Percentiles rank a stretch among this genome's conserved stretches.
Evolutionary conservation across 2,888 invertebrate species (phyloP).

Genomic region (Erpobdella octoculata): DNA sequence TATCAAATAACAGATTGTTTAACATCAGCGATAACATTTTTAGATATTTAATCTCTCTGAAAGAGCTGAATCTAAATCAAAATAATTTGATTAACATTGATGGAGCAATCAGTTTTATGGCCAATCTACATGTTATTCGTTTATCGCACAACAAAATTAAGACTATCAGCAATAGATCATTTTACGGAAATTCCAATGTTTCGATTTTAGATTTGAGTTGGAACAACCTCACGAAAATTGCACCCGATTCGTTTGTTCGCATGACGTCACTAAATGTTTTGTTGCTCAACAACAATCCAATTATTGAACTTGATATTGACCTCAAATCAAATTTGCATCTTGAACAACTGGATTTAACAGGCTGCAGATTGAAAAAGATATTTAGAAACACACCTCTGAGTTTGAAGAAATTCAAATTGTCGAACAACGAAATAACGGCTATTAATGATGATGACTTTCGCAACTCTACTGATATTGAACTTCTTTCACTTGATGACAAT

Average conservation of each 20-base stretch:
- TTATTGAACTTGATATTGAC: conserved; percentile 45
- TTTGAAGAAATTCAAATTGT: conserved; percentile 65
- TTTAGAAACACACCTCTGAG: conserved; percentile 57
- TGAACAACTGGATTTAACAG: conserved; percentile 46
- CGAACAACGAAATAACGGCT: conserved; percentile 67
- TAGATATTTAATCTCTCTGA: conserved; percentile 67
- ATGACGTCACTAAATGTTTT: conserved; percentile 64
- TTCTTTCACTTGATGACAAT: conserved; percentile 75
- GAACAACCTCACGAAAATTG: conserved; percentile 62
- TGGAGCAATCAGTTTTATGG: conserved; percentile 74
- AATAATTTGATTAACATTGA: conserved; percentile 73
- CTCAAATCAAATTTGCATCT: conserved; percentile 57
- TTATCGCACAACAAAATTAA: conserved; percentile 60
- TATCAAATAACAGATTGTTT: conserved; percentile 51
- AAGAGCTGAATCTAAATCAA: conserved; percentile 75
- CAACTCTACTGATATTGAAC: conserved; percentile 72
- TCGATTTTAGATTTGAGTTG: conserved; percentile 68
- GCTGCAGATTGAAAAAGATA: conserved; percentile 42
- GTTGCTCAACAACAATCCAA: conserved; percentile 64
- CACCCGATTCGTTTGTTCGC: conserved; percentile 62
- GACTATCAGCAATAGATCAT: conserved; percentile 59
- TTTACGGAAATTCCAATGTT: conserved; percentile 65
- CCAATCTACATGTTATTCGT: conserved; percentile 68
- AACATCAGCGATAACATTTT: conserved; percentile 56
- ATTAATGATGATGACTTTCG: conserved; percentile 68